These are phyloP conservation scores for Stratiolaelaps scimitus DNA, from an alignment of 1,140 invertebrate genomes.

Conservation along the genomic window DNA sequence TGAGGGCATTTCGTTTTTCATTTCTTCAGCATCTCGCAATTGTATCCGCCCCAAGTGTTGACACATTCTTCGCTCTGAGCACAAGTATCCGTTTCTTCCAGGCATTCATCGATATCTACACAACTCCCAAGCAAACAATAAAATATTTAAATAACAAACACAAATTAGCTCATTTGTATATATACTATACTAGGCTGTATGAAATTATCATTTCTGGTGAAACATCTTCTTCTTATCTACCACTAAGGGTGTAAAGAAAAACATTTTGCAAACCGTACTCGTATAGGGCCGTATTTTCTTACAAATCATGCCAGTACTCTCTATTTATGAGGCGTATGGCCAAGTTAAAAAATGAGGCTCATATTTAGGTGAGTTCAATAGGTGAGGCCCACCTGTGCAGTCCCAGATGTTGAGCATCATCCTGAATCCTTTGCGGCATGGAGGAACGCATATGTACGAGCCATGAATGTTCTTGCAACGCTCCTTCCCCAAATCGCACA, in stretches of 20 bases:
- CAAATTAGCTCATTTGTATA: no score
- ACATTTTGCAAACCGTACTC: background rate
- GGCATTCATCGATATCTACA: slow-evolving; percentile 19
- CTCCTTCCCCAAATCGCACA: background rate
- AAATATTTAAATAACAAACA: background rate
- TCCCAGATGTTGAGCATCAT: slow-evolving; percentile 11
- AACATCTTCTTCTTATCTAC: background rate
- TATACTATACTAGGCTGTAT: no score
- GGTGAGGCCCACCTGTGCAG: background rate
- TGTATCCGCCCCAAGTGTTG: slow-evolving; percentile 5
- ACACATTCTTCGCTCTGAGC: slow-evolving; percentile 2
- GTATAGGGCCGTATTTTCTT: background rate
- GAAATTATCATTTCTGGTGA: background rate
- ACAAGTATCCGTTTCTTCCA: slow-evolving; percentile 18
- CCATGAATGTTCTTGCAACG: slow-evolving; percentile 1
- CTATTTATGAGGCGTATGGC: no score
- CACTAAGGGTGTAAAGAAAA: background rate
- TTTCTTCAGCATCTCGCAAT: background rate
- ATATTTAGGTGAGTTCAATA: background rate
- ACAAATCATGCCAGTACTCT: background rate
- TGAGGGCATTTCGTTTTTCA: background rate
- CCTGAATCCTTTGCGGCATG: slow-evolving; percentile 6
- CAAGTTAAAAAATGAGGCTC: no score
- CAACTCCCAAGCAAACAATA: background rate
- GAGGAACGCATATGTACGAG: slow-evolving; percentile 13